These are phyloP conservation scores for Drosophila micromelanica DNA, from an alignment of 1,140 invertebrate genomes.

Conservation along the genomic window DNA sequence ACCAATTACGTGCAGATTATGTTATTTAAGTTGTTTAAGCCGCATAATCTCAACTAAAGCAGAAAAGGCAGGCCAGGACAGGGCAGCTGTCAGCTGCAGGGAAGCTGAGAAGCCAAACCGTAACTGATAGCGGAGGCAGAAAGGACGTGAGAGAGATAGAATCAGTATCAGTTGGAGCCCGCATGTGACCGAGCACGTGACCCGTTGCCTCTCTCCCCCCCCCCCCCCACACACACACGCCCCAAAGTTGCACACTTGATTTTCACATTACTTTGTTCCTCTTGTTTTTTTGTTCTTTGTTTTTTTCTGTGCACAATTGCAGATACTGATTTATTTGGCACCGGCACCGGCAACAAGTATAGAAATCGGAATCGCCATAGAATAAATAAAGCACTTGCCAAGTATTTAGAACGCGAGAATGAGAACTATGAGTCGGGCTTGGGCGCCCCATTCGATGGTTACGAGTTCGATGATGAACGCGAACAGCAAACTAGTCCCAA, in stretches of 20 bases:
- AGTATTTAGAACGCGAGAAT: slow-evolving; percentile 79
- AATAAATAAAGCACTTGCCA: slow-evolving; percentile 81
- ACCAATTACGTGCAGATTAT: not conserved
- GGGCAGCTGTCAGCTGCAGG: slow-evolving; percentile 58
- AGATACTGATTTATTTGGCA: slow-evolving; percentile 73
- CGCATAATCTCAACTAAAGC: slow-evolving; percentile 18
- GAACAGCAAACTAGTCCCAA: slow-evolving; percentile 52
- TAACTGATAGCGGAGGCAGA: slow-evolving; percentile 31
- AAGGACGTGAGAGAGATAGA: not conserved
- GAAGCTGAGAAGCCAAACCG: slow-evolving; percentile 24
- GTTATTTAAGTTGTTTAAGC: slow-evolving; percentile 6
- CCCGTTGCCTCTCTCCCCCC: not conserved
- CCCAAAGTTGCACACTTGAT: slow-evolving; percentile 5
- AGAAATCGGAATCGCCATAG: slow-evolving; percentile 76
- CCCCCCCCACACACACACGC: not conserved
- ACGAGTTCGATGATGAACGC: slow-evolving; percentile 67
- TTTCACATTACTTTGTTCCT: slow-evolving; percentile 18
- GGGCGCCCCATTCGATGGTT: slow-evolving; percentile 54
- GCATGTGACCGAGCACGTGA: slow-evolving; percentile 44
- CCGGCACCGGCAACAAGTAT: slow-evolving; percentile 58
- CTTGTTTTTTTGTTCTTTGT: slow-evolving; percentile 28
- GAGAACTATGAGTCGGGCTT: slow-evolving; percentile 62
- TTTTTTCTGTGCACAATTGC: slow-evolving; percentile 23
- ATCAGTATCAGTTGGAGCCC: slow-evolving; percentile 29
- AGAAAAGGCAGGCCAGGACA: not conserved